Evolutionary conservation across 2,113 vertebrate genomes (phyloP).

Genomic region (Eudyptes chrysolophus): DNA sequence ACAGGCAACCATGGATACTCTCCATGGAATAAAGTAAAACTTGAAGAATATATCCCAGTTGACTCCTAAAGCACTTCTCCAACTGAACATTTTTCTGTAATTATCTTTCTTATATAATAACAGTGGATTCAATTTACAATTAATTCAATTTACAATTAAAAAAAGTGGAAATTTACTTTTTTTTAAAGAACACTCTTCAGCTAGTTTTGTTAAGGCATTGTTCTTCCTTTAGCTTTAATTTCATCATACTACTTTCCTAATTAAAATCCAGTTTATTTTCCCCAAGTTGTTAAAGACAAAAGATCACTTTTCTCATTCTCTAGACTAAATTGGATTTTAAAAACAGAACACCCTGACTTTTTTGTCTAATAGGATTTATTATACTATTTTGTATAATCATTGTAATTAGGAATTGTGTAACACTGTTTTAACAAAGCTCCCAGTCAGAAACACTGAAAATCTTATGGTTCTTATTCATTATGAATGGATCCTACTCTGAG

Average conservation of each 20-base stretch:
- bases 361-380: constrained; percentile 28
- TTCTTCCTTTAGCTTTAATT: constrained; percentile 24
- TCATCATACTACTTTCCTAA: constrained; percentile 33
- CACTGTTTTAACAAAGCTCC: background rate
- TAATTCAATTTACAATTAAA: constrained; percentile 18
- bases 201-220: background rate
- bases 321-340: constrained; percentile 44
- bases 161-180: background rate
- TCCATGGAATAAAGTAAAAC: background rate
- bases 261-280: constrained; percentile 60
- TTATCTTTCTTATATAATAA: background rate
- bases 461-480: background rate
- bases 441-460: background rate
- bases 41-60: background rate
- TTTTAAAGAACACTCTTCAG: background rate
- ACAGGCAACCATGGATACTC: background rate
- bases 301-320: background rate
- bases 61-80: background rate
- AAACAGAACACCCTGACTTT: background rate
- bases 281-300: constrained; percentile 40
- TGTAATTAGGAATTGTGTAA: background rate
- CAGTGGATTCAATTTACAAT: background rate
- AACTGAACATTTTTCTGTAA: background rate
- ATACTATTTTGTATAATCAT: background rate
- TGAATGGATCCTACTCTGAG: background rate